Percentiles rank a stretch among this genome's conserved stretches.
phyloP scores from a whole-genome alignment of 2,797 vertebrate genomes.

The Sitta carolinensis region DNA sequence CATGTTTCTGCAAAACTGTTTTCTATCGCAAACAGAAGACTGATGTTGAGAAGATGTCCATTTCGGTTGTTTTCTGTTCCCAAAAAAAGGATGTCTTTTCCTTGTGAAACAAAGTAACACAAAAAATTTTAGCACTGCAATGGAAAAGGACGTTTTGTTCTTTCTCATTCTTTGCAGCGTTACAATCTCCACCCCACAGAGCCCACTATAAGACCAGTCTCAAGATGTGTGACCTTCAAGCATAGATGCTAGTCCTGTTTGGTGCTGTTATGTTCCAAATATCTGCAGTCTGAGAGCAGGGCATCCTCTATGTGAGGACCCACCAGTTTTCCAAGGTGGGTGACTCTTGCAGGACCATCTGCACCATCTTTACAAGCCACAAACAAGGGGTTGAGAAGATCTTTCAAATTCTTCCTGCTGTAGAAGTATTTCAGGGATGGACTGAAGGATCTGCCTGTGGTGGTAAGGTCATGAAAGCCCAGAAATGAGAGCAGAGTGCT shows the following conservation, averaged over 20 bases:
- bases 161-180: background rate
- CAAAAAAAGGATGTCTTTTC: background rate
- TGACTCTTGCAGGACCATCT: background rate
- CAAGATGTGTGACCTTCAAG: rapidly evolving
- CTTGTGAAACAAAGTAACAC: rapidly evolving
- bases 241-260: rapidly evolving
- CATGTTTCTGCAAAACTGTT: background rate
- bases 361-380: no score
- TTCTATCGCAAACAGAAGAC: rapidly evolving
- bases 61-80: background rate
- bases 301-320: rapidly evolving
- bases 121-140: background rate
- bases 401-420: no score
- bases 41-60: background rate
- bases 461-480: background rate
- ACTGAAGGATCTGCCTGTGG: background rate
- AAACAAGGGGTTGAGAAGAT: background rate
- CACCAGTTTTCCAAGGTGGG: rapidly evolving
- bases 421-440: no score
- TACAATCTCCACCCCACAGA: rapidly evolving
- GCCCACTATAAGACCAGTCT: rapidly evolving
- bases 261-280: background rate
- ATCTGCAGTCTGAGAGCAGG: background rate
- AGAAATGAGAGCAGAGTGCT: background rate
- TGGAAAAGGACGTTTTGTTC: background rate